Conservation (phyloP, 2,113 vertebrate species). For the Albula glossodonta region DNA sequence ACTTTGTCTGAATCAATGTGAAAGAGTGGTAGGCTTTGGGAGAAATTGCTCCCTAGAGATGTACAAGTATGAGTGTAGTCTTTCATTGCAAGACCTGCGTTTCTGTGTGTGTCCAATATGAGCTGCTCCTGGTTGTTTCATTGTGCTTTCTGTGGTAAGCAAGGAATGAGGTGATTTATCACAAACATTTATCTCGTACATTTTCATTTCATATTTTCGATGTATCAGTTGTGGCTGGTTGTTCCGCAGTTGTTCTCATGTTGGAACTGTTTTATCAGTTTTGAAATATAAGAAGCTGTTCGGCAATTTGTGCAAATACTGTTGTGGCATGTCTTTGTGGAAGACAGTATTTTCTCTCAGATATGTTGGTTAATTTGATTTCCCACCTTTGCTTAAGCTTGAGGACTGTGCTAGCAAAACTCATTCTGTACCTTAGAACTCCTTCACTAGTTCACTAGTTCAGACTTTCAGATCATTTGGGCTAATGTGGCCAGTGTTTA, state of each 20-base stretch:
- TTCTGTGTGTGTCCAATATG: too few relatives aligned
- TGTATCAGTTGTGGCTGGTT: neutral
- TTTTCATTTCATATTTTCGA: too few relatives aligned
- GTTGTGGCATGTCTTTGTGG: neutral
- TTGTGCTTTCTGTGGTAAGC: too few relatives aligned
- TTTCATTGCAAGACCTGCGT: neutral
- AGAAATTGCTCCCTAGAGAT: neutral
- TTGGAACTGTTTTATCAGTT: neutral
- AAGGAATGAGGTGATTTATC: neutral
- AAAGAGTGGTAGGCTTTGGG: neutral
- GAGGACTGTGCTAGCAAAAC: conserved; percentile 22
- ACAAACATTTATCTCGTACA: neutral
- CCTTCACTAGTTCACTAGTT: conserved; percentile 35
- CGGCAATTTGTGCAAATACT: neutral
- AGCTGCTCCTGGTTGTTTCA: too few relatives aligned
- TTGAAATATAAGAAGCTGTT: neutral
- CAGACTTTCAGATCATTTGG: conserved; percentile 36
- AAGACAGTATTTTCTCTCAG: neutral
- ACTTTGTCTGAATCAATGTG: neutral
- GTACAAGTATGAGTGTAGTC: neutral
- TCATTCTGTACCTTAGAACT: conserved; percentile 53
- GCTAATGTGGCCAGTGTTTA: conserved; percentile 43
- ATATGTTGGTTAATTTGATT: conserved; percentile 36
- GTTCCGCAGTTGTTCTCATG: too few relatives aligned
- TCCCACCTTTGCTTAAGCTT: conserved; percentile 45